These are phyloP conservation scores for Pomatostomus ruficeps DNA, from an alignment of 2,113 vertebrate genomes.

Conservation along the genomic window DNA sequence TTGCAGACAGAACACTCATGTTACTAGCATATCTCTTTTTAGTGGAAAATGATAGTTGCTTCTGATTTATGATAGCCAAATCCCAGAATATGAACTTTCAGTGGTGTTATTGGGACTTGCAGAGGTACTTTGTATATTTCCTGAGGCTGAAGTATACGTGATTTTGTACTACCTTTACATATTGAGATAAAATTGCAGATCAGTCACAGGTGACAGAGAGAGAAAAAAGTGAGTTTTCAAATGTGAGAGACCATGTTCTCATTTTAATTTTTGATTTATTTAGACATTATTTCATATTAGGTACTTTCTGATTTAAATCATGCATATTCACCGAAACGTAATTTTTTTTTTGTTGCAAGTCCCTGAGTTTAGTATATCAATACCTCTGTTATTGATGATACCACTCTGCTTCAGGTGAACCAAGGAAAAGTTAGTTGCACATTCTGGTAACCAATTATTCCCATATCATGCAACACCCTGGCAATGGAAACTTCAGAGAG, in stretches of 20 bases:
- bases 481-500: not conserved
- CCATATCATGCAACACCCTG: not conserved
- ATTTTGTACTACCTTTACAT: not conserved
- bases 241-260: not conserved
- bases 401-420: not conserved
- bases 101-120: not conserved
- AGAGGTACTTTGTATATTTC: not conserved
- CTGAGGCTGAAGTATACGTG: not conserved
- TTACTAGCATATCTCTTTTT: not conserved
- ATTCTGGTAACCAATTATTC: not conserved
- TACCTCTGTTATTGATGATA: not conserved
- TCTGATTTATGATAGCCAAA: not conserved
- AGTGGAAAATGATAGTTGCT: not conserved
- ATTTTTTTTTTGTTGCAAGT: not conserved
- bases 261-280: not conserved
- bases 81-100: not conserved
- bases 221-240: not conserved
- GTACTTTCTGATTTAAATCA: not conserved
- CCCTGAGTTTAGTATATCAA: not conserved
- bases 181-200: not conserved
- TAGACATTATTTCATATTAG: not conserved
- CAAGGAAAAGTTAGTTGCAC: not conserved
- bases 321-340: not conserved
- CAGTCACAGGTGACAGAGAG: not conserved
- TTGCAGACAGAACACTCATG: not conserved